Evolutionary conservation across 2,888 invertebrate species (phyloP).

Genomic region (Eristalis arbustorum): DNA sequence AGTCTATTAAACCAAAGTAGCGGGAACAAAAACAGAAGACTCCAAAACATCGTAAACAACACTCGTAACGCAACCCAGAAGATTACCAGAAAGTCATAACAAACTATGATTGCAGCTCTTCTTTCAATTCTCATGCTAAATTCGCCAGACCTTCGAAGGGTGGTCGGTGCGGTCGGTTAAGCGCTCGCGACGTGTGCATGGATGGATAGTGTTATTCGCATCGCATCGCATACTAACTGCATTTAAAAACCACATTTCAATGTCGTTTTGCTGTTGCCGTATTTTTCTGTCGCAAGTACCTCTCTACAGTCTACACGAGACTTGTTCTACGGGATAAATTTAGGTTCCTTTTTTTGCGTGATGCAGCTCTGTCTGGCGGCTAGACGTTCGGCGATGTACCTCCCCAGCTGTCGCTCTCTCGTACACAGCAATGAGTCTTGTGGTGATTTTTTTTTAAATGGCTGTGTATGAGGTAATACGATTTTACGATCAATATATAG

Average conservation of each 20-base stretch:
- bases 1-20: conserved; percentile 46
- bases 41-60: conserved; percentile 56
- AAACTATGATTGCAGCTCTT: conserved; percentile 32
- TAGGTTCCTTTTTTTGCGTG: conserved; percentile 37
- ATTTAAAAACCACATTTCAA: conserved; percentile 68
- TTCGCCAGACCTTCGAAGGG: conserved; percentile 33
- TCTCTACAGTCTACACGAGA: conserved; percentile 4
- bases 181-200: conserved; percentile 41
- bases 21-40: conserved; percentile 25
- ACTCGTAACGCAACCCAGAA: conserved; percentile 51
- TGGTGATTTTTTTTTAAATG: conserved; percentile 5
- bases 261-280: conserved; percentile 55
- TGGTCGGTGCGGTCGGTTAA: conserved; percentile 14
- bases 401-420: conserved; percentile 7
- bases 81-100: conserved; percentile 64
- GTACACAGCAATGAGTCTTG: conserved; percentile 18
- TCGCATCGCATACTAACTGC: conserved; percentile 60
- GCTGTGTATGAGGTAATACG: conserved; percentile 38
- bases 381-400: conserved; percentile 32
- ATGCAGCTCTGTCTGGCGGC: conserved; percentile 30
- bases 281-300: conserved; percentile 42
- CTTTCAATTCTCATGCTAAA: conserved; percentile 65
- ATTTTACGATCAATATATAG: conserved; percentile 55
- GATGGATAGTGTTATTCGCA: conserved; percentile 60
- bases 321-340: conserved; percentile 50